phyloP scores from a whole-genome alignment of 2,797 vertebrate genomes.

The Falco naumanni region DNA sequence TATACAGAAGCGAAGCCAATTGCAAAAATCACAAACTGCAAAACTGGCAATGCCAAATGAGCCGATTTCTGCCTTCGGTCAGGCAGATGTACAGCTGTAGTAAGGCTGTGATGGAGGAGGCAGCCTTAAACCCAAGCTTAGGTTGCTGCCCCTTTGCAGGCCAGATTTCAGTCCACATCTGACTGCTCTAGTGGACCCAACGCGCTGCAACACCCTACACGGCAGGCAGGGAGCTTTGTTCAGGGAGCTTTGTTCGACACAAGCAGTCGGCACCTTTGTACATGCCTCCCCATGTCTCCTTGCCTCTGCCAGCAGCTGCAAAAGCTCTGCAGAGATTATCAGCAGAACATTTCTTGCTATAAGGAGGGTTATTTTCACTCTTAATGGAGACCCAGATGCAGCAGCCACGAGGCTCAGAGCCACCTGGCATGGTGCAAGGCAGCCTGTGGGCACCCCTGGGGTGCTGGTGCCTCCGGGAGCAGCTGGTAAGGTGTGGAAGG shows the following conservation, averaged over 20 bases:
- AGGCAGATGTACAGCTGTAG: neutral
- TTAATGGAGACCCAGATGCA: neutral
- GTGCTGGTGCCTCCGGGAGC: neutral
- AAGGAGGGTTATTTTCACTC: neutral
- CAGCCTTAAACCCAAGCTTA: neutral
- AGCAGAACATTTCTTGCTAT: neutral
- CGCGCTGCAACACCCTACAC: fast-evolving
- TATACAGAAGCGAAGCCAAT: neutral
- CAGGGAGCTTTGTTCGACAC: neutral
- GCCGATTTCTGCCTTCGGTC: neutral
- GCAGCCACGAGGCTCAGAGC: neutral
- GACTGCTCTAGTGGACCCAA: neutral
- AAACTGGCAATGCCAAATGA: neutral
- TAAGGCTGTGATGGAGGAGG: neutral
- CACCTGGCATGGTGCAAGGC: neutral
- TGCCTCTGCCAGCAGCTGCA: neutral
- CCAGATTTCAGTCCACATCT: neutral
- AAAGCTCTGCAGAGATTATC: neutral
- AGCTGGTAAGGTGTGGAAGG: neutral
- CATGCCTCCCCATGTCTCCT: neutral
- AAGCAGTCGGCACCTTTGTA: neutral
- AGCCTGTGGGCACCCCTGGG: neutral
- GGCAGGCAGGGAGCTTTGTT: neutral
- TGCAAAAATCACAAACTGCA: neutral
- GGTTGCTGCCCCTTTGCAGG: neutral